Evolutionary conservation across 2,888 invertebrate species (phyloP), one percentile per base, ranked within the genome.

Genomic region (Xylocampa areola): DNA sequence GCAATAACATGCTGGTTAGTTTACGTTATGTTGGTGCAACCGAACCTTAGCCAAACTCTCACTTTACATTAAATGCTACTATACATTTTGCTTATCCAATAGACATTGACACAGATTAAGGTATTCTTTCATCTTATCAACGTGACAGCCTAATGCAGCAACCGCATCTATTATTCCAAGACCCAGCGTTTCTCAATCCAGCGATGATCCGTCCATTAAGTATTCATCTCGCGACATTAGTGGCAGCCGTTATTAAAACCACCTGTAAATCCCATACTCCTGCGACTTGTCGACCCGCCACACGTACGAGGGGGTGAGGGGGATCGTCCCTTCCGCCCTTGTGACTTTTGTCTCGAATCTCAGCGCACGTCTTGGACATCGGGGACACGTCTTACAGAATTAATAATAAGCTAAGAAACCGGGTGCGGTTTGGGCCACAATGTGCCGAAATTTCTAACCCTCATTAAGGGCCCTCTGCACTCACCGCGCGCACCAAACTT

Each of bases 381-480:
- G 94, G 93, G 94, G 92, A 90, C 93, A 93, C 90, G 93, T 94
- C 94, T 94, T 94, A 93, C 92, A 85, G 94, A 94, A 94, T 94
- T 94, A 94, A 94, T 94, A 94, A 94, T 94, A 94, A 94, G 93
- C 94, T 92, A 90, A 91, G 92, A 89, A 88, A 89, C 87, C 88
- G 91, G 91, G 84, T 93, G 93, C 82, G 94, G 93, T 92, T 90
- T 88, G 82, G 88, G 87, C 88, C 90, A 89, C 91, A 89, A 91
- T 91, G 93, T 92, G 91, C 89, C 88, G 89, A 92, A 92, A 93
- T 93, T 91, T 91, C 91, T 82, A 89, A 93, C 94, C 94, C 92
- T 94, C 93, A 94, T 94, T 94, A 94, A 80, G 85, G 88, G 85
- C 86, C 85, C 86, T 92, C 89, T 92, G 90, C 93, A 93, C 92